Evolutionary conservation across 2,113 vertebrate species (phyloP).

Genomic region (Sitta europaea): DNA sequence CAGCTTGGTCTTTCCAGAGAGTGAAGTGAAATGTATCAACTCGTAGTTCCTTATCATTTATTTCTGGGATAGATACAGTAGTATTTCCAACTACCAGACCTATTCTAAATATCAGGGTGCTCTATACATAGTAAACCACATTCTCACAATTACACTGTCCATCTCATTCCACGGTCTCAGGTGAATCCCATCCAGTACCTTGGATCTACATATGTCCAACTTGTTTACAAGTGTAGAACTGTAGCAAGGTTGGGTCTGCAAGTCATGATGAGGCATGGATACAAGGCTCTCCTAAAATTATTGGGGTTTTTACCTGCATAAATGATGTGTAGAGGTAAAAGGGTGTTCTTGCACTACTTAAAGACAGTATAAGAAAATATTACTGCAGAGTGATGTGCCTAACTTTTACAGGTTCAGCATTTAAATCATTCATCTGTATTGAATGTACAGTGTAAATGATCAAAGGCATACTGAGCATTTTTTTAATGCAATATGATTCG

Average conservation of each 20-base stretch:
- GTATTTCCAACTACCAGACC: background rate
- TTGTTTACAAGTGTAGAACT: background rate
- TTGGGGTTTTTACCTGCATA: background rate
- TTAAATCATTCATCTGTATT: background rate
- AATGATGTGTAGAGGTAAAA: background rate
- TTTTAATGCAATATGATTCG: background rate
- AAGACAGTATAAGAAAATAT: background rate
- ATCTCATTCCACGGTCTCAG: background rate
- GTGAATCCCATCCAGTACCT: background rate
- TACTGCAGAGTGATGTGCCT: background rate
- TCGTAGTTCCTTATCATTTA: background rate
- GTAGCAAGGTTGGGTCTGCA: background rate
- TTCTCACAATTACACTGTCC: background rate
- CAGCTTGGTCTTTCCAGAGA: background rate
- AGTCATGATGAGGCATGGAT: background rate
- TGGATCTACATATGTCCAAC: background rate
- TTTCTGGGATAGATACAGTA: background rate
- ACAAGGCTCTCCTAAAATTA: background rate
- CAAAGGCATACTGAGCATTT: background rate
- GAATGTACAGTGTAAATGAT: background rate
- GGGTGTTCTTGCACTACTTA: background rate
- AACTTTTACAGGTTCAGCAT: background rate
- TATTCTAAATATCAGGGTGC: background rate
- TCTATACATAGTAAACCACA: rapidly evolving
- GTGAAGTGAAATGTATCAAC: background rate